Evolutionary conservation across 2,113 vertebrate genomes (phyloP).

Genomic region (Onychostruthus taczanowskii): DNA sequence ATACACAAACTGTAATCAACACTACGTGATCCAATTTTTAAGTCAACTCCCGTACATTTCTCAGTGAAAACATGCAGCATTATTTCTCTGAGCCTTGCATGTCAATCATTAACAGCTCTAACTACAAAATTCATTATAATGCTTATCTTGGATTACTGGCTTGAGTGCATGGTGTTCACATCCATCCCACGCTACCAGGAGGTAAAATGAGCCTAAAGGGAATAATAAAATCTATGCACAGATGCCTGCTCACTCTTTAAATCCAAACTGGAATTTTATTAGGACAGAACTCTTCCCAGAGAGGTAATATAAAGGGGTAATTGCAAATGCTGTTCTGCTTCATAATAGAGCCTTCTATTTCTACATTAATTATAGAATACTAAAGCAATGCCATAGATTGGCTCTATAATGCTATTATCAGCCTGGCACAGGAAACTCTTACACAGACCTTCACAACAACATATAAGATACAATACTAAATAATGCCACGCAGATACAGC

Average conservation of each 20-base stretch:
- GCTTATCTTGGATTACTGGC: constrained; percentile 48
- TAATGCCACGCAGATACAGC: not conserved
- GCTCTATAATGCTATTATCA: not conserved
- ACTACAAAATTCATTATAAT: constrained; percentile 43
- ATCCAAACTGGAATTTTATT: constrained; percentile 44
- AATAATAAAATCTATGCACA: constrained; percentile 12
- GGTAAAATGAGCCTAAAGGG: constrained; percentile 18
- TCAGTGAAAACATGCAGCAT: not conserved
- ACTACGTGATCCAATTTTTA: constrained; percentile 24
- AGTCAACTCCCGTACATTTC: not conserved
- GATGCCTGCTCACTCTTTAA: constrained; percentile 35
- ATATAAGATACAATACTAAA: not conserved
- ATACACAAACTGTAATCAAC: constrained; percentile 57
- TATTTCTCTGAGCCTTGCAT: constrained; percentile 6
- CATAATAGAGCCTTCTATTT: not conserved
- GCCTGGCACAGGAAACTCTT: not conserved
- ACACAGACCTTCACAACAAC: not conserved
- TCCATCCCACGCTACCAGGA: not conserved
- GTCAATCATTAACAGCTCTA: constrained; percentile 14
- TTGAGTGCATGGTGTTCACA: not conserved
- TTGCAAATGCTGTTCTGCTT: constrained; percentile 16
- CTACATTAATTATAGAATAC: constrained; percentile 1
- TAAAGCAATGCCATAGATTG: not conserved
- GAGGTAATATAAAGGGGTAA: constrained; percentile 27
- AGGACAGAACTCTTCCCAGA: constrained; percentile 20